These are phyloP conservation scores for Brachylomia viminalis DNA, from an alignment of 2,888 invertebrate genomes.

Conservation along the genomic window DNA sequence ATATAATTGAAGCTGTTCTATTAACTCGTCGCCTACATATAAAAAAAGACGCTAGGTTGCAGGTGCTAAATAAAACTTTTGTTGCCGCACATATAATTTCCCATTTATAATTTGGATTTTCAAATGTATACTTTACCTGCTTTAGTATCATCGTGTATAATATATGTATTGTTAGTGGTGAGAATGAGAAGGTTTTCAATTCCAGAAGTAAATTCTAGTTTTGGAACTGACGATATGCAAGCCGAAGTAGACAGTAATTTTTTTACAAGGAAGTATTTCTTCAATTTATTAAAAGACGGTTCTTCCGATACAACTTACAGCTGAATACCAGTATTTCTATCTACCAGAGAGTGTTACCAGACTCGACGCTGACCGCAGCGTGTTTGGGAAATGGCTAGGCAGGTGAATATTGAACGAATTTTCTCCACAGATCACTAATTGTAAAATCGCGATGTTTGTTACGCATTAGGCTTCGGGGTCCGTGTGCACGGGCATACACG, in stretches of 20 bases:
- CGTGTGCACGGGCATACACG: constrained; percentile 11
- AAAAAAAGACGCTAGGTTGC: too few species aligned
- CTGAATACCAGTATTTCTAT: not conserved
- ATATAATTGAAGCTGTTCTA: too few species aligned
- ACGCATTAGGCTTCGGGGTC: not conserved
- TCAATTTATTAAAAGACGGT: not conserved
- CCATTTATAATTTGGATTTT: too few species aligned
- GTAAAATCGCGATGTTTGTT: not conserved
- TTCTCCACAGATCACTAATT: constrained; percentile 4
- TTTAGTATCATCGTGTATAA: not conserved
- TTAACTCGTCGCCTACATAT: too few species aligned
- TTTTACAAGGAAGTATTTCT: not conserved
- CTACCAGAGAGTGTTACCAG: too few species aligned
- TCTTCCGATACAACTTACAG: too few species aligned
- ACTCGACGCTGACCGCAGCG: too few species aligned
- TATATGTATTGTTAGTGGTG: too few species aligned
- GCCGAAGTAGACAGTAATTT: not conserved
- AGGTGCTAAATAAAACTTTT: too few species aligned
- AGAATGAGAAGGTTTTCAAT: not conserved
- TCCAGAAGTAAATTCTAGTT: not conserved
- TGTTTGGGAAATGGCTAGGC: too few species aligned
- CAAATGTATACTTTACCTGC: not conserved
- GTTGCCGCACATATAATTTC: too few species aligned
- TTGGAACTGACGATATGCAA: not conserved
- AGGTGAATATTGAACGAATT: not conserved